Evolutionary conservation across 2,113 vertebrate species (phyloP).

Genomic region (Lophura nycthemera): DNA sequence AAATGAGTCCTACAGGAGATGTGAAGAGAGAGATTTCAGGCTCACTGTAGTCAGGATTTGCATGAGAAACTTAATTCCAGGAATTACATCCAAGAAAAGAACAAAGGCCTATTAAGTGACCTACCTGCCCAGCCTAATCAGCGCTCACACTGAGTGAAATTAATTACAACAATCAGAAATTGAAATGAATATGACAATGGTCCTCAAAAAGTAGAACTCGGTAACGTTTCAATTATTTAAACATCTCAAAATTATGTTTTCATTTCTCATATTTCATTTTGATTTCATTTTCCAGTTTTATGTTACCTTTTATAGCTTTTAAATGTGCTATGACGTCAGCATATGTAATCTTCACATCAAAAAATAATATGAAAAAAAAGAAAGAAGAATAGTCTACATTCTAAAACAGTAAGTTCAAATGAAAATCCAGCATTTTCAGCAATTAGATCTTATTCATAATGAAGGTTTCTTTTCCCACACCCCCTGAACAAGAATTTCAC

Average conservation of each 20-base stretch:
- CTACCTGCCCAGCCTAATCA: slow-evolving; percentile 29
- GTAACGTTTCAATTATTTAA: slow-evolving; percentile 24
- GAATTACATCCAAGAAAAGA: not conserved
- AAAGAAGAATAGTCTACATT: not conserved
- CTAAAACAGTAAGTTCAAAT: not conserved
- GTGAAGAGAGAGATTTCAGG: not conserved
- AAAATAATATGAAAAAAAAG: slow-evolving; percentile 7
- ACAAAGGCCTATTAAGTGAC: not conserved
- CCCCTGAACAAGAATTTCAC: not conserved
- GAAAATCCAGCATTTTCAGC: not conserved
- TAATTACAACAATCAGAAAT: slow-evolving; percentile 26
- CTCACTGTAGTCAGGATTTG: not conserved
- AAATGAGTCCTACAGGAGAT: slow-evolving; percentile 3
- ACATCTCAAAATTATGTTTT: not conserved
- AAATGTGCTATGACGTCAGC: not conserved
- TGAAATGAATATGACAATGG: not conserved
- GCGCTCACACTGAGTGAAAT: not conserved
- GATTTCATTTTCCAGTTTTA: not conserved
- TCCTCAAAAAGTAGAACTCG: not conserved
- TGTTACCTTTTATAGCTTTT: not conserved
- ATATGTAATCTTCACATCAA: not conserved
- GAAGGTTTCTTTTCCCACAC: not conserved
- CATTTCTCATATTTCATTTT: slow-evolving; percentile 9
- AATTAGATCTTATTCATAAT: not conserved
- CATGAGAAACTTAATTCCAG: slow-evolving; percentile 22